phyloP scores from a whole-genome alignment of 2,113 vertebrate genomes.

The Phalacrocorax brasilianus region DNA sequence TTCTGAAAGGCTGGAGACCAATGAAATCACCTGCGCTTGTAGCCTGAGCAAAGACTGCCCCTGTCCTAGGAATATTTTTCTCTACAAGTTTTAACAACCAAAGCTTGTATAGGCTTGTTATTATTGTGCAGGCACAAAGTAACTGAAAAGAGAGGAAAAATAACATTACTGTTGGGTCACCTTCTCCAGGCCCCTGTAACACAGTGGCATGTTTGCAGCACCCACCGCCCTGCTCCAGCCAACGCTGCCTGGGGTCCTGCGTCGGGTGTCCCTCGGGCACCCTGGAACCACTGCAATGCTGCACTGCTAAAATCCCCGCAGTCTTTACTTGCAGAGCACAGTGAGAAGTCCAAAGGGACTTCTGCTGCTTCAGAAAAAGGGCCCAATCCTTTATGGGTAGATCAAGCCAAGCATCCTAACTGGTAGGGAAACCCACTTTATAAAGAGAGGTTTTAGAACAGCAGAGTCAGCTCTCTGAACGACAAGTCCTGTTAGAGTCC shows the following conservation, averaged over 20 bases:
- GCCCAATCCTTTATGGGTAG: background rate
- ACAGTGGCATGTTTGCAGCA: background rate
- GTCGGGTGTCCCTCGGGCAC: rapidly evolving
- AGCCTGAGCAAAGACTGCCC: background rate
- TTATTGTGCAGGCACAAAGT: background rate
- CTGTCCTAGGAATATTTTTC: background rate
- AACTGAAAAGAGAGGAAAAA: background rate
- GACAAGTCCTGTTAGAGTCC: background rate
- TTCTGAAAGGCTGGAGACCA: background rate
- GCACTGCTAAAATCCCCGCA: background rate
- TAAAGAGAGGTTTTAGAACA: background rate
- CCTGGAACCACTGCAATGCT: background rate
- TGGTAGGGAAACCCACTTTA: background rate
- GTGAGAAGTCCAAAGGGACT: background rate
- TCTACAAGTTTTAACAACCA: background rate
- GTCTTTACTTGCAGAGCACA: background rate
- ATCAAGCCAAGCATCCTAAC: background rate
- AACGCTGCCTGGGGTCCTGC: background rate
- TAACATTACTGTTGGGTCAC: background rate
- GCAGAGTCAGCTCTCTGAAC: background rate
- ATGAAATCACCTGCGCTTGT: background rate
- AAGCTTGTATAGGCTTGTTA: background rate
- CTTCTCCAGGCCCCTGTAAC: background rate
- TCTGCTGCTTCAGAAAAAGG: background rate
- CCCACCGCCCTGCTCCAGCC: background rate